Evolutionary conservation across 1,140 invertebrate genomes (phyloP), one percentile per base, ranked within the genome.

Genomic region (Ceratosolen fusciceps): DNA sequence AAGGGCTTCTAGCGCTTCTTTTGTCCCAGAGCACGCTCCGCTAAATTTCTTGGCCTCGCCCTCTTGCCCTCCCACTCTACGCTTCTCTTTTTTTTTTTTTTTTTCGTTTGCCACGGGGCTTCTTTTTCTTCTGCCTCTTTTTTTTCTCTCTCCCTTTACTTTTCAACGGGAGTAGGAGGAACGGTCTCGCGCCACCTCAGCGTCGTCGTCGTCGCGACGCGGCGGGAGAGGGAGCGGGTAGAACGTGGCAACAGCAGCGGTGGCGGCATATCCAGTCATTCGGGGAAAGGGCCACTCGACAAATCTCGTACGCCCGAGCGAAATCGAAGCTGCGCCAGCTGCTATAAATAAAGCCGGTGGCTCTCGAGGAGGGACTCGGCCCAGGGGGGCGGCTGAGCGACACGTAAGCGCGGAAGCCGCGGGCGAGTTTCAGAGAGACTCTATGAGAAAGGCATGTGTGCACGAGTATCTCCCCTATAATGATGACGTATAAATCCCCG

Each of bases 261-360:
- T 14, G 29, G 29, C 16, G 26, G n/a, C n/a, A n/a, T n/a, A n/a
- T n/a, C n/a, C n/a, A n/a, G n/a, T 19, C 16, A 62, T 26, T 29
- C 58, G 12, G 49, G 49, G 49, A 52, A 58, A 19, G 31, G n/a
- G 31, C 21, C 31, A 37, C 60, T 31, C n/a, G 2, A 9, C 34
- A 31, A 37, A 65, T 4, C 31, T n/a, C 16, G 29, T 62, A n/a
- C 16, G 19, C 19, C n/a, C 60, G 19, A n/a, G 31, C 26, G 7
- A 65, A 65, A 65, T 65, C n/a, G 16, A 68, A 68, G 39, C 37
- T 5, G n/a, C 34, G 34, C 14, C 12, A 47, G 37, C 4, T 14
- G 5, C 75, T 77, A 77, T 76, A 68, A 76, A 76, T 76, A 76
- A 76, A 39, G 21, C n/a, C n/a, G 49, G 5, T 49, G n/a, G 54